Conservation (phyloP, 1,140 invertebrate genomes). For the Heliconius congener region DNA sequence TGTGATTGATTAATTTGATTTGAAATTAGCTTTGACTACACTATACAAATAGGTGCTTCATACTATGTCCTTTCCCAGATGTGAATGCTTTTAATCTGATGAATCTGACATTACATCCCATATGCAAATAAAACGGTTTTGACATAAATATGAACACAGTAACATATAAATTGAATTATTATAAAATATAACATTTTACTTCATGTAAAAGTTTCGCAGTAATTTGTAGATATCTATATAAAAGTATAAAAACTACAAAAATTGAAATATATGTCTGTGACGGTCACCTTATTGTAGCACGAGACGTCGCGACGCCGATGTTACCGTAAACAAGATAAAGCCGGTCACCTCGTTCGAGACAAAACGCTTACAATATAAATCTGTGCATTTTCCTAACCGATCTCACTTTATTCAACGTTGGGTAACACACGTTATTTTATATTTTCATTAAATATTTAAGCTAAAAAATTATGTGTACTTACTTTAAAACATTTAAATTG, state of each 20-base stretch:
- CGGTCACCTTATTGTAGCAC: constrained; percentile 34
- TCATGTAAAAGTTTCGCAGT: not conserved
- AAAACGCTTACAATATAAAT: constrained; percentile 48
- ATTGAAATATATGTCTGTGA: constrained; percentile 32
- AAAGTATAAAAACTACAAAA: constrained; percentile 5
- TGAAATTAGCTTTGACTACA: too few relatives aligned
- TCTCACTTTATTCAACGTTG: constrained; percentile 17
- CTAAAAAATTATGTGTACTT: too few relatives aligned
- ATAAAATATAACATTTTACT: not conserved
- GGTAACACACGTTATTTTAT: not conserved
- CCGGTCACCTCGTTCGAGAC: constrained; percentile 36
- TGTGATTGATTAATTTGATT: too few relatives aligned
- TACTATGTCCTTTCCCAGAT: too few relatives aligned
- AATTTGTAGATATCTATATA: constrained; percentile 1
- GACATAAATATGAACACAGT: not conserved
- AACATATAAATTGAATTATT: too few relatives aligned
- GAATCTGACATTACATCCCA: too few relatives aligned
- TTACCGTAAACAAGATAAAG: constrained; percentile 61
- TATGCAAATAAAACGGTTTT: not conserved
- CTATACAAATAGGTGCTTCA: too few relatives aligned
- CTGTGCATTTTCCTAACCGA: constrained; percentile 55
- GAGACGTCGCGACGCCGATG: constrained; percentile 46
- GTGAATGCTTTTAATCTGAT: too few relatives aligned
- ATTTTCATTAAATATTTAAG: too few relatives aligned
- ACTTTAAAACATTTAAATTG: too few relatives aligned